These are phyloP conservation scores for Petaurus breviceps DNA, from an alignment of 2,113 vertebrate genomes.

Conservation along the genomic window DNA sequence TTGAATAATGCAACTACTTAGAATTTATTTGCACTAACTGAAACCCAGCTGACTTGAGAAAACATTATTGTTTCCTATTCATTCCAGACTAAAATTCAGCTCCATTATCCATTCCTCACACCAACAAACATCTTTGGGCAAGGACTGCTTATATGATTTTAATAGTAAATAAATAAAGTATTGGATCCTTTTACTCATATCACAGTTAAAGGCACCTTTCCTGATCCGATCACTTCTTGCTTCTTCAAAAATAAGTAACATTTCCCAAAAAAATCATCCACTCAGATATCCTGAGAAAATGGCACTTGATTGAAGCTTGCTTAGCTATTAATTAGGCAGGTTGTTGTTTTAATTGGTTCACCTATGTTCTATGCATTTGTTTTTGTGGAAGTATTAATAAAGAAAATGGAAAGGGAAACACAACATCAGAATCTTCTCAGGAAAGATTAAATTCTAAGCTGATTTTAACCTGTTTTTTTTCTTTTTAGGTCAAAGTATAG, in stretches of 20 bases:
- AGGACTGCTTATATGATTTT: conserved; percentile 23
- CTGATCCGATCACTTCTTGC: neutral
- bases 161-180: conserved; percentile 1
- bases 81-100: neutral
- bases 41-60: neutral
- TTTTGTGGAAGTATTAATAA: conserved; percentile 1
- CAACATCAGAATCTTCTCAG: neutral
- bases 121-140: neutral
- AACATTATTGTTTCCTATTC: neutral
- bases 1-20: neutral
- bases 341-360: neutral
- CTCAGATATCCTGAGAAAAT: neutral
- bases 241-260: neutral
- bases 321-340: conserved; percentile 19
- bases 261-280: neutral
- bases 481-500: neutral
- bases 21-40: neutral
- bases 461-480: conserved; percentile 2
- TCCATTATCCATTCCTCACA: neutral
- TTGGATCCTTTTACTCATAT: neutral
- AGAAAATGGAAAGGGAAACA: conserved; percentile 13
- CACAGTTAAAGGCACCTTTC: neutral
- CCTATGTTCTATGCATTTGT: neutral
- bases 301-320: neutral
- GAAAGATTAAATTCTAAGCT: conserved; percentile 7